Evolutionary conservation across 2,797 vertebrate species (phyloP).

Genomic region (Acanthurus lineatus): DNA sequence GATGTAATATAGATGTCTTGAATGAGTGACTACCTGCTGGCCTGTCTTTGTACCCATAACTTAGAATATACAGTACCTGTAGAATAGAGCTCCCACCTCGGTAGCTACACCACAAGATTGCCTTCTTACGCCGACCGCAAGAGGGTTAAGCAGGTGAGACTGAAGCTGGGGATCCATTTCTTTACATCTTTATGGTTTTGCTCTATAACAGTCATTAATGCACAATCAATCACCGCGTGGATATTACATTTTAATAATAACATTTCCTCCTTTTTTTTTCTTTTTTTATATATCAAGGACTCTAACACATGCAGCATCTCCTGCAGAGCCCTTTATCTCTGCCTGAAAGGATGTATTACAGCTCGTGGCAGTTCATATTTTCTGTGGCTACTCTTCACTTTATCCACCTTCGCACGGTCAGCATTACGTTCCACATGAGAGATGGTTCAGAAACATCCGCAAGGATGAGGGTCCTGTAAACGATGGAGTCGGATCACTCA

Average conservation of each 20-base stretch:
- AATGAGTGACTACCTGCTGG: slow-evolving; percentile 83
- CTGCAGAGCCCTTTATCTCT: slow-evolving; percentile 47
- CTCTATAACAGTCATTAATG: slow-evolving; percentile 54
- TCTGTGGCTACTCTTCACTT: slow-evolving; percentile 64
- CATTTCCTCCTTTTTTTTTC: slow-evolving; percentile 38
- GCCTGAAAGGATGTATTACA: slow-evolving; percentile 55
- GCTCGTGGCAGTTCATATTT: slow-evolving; percentile 63
- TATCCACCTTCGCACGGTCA: slow-evolving; percentile 69
- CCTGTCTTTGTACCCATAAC: slow-evolving; percentile 73
- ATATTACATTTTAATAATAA: slow-evolving; percentile 64
- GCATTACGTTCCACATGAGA: slow-evolving; percentile 65
- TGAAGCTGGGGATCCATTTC: slow-evolving; percentile 57
- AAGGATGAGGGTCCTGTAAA: slow-evolving; percentile 66
- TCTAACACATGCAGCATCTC: slow-evolving; percentile 31
- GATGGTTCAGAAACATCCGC: slow-evolving; percentile 62
- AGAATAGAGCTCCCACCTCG: slow-evolving; percentile 54
- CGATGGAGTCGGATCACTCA: slow-evolving; percentile 58
- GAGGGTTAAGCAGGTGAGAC: slow-evolving; percentile 56
- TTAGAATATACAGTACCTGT: slow-evolving; percentile 77
- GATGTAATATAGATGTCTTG: slow-evolving; percentile 85
- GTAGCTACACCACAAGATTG: slow-evolving; percentile 55
- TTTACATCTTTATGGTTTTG: slow-evolving; percentile 61
- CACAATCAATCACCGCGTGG: slow-evolving; percentile 61
- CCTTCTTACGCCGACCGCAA: slow-evolving; percentile 55
- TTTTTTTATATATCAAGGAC: slow-evolving; percentile 10